Conservation (phyloP, 2,113 vertebrate species). For the Neotragus pygmaeus region DNA sequence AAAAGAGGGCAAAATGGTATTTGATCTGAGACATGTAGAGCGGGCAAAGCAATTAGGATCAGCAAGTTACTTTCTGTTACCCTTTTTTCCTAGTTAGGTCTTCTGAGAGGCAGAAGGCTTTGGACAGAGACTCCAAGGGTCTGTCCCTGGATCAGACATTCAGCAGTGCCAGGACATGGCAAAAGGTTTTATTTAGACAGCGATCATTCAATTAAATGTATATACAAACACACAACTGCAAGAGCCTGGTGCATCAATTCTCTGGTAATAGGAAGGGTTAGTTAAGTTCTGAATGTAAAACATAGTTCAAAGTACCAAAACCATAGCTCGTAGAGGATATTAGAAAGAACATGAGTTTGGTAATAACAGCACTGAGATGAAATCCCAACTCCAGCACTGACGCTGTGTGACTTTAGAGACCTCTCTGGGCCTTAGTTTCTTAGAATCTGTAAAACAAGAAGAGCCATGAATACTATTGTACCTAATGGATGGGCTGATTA, state of each 20-base stretch:
- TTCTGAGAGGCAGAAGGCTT: neutral
- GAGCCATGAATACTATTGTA: neutral
- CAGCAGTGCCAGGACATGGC: neutral
- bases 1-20: conserved; percentile 58
- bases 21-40: conserved; percentile 63
- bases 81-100: neutral
- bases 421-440: neutral
- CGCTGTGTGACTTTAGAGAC: neutral
- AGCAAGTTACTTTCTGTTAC: neutral
- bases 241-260: neutral
- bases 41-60: conserved; percentile 39
- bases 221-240: neutral
- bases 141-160: neutral
- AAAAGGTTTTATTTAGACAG: neutral
- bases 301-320: neutral
- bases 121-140: neutral
- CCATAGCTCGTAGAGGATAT: neutral
- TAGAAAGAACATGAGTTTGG: neutral
- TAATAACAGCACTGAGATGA: neutral
- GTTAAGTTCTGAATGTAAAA: neutral
- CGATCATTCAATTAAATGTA: neutral
- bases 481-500: neutral
- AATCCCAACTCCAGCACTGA: neutral
- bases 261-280: neutral
- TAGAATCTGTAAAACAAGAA: neutral